phyloP scores from a whole-genome alignment of 1,140 invertebrate species.

The Drosophila novamexicana region DNA sequence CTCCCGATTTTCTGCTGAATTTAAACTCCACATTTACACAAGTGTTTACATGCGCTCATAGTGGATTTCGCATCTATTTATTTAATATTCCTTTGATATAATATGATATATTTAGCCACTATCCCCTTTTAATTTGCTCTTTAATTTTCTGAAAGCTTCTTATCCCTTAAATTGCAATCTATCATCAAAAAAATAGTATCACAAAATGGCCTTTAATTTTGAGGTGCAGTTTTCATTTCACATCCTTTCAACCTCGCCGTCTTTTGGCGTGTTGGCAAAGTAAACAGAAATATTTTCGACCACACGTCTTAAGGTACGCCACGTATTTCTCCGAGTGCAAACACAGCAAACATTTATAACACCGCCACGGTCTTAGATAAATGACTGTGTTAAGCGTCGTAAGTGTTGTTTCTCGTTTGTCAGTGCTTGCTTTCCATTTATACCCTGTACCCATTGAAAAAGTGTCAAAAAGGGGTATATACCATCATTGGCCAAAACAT shows the following conservation, averaged over 20 bases:
- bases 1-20: background rate
- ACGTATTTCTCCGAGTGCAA: conserved; percentile 39
- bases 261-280: conserved; percentile 25
- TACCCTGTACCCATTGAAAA: background rate
- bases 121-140: too few species aligned
- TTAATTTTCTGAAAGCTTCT: too few species aligned
- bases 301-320: conserved; percentile 41
- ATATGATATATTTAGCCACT: too few species aligned
- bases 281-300: conserved; percentile 48
- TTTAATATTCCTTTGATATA: too few species aligned
- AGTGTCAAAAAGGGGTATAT: too few species aligned
- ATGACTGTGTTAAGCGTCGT: conserved; percentile 46
- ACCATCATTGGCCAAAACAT: too few species aligned
- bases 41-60: background rate
- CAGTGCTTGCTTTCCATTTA: background rate
- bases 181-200: too few species aligned
- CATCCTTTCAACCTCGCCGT: background rate
- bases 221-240: background rate
- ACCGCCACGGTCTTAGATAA: conserved; percentile 33
- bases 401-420: conserved; percentile 45
- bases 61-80: too few species aligned
- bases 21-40: background rate
- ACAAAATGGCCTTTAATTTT: too few species aligned
- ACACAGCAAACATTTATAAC: conserved; percentile 46
- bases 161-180: too few species aligned